Percentiles rank a stretch among this genome's conserved stretches.
Conservation (phyloP, 2,888 invertebrate genomes). For the Microctonus hyperodae region DNA sequence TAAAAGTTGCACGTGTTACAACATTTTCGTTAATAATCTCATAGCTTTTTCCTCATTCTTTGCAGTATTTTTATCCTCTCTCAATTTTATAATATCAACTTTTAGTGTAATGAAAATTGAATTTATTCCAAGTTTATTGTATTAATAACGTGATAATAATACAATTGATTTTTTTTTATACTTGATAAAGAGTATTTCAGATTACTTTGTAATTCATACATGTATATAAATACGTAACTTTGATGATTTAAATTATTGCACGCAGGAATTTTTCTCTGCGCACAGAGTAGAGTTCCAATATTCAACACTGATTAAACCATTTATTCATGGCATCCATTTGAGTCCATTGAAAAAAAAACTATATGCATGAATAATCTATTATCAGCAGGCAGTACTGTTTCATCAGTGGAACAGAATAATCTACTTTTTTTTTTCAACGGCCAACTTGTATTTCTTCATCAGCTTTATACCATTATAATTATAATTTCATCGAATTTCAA, state of each 20-base stretch:
- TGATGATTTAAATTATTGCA: conserved; percentile 11
- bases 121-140: conserved; percentile 6
- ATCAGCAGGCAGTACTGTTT: conserved; percentile 48
- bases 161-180: conserved; percentile 14
- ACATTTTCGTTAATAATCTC: conserved; percentile 9
- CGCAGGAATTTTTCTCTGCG: neutral
- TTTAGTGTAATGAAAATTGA: conserved; percentile 10
- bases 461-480: neutral
- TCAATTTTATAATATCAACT: no score
- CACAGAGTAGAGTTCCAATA: conserved; percentile 3
- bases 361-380: conserved; percentile 44
- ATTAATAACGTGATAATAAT: conserved; percentile 2
- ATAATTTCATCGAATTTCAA: neutral
- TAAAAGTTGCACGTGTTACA: conserved; percentile 17
- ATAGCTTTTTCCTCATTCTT: conserved; percentile 6
- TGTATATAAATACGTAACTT: no score
- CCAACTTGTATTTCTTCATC: conserved; percentile 12
- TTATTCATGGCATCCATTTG: conserved; percentile 26
- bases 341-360: conserved; percentile 22
- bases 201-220: conserved; percentile 24
- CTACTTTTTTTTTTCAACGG: conserved; percentile 15
- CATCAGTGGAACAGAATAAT: conserved; percentile 40
- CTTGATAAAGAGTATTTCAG: conserved; percentile 6
- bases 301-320: conserved; percentile 31
- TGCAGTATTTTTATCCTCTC: neutral